Base-by-base conservation (phyloP, 2,888 invertebrate genomes). In the Lypha dubia region DNA sequence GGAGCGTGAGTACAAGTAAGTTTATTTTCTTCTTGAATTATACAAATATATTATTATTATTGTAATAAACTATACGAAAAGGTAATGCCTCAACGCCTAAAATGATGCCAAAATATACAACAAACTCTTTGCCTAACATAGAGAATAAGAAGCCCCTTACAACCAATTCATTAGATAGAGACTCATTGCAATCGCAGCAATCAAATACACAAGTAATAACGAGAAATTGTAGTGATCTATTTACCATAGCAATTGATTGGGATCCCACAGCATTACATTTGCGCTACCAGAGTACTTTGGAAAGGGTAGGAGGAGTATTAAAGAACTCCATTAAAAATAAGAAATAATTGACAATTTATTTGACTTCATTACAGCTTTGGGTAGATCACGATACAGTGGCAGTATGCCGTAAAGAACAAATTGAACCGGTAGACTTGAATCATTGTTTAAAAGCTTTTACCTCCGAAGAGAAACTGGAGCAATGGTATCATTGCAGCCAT, bases 181-280 rank as follows among this genome's bases (percentile, higher is more conserved):
- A 84, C 49, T 84, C 84, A 49, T 53, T 81, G 41, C 84, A 81
- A 53, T 90, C 90, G 22, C 71, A 89, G 28, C 90, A 89, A 20
- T 88, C 87, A 63, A 88, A 88, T 17, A 87, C 88, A 22, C 85
- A 62, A 58, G 15, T 65, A 28, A 9, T 38, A 32, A 67, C 71
- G 2, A 65, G 41, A 60, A 79, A 71, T 32, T 65, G 53, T 46
- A 63, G 49, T 88, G 92, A 94, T 90, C 88, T 90, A 85, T 90
- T 91, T 70, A 91, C 89, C 62, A 93, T 98, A 86, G 97, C 97
- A 85, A 95, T 98, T 85, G 98, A 98, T 93, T 98, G 98, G 98
- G 98, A 98, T 92, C 97, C 97, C 83, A 98, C 98, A 0, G 98
- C 98, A 60, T 93, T 98, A 88, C 98, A 98, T 93, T 94, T 98